Evolutionary conservation across 2,888 invertebrate genomes (phyloP).

Genomic region (Zaprionus bogoriensis): DNA sequence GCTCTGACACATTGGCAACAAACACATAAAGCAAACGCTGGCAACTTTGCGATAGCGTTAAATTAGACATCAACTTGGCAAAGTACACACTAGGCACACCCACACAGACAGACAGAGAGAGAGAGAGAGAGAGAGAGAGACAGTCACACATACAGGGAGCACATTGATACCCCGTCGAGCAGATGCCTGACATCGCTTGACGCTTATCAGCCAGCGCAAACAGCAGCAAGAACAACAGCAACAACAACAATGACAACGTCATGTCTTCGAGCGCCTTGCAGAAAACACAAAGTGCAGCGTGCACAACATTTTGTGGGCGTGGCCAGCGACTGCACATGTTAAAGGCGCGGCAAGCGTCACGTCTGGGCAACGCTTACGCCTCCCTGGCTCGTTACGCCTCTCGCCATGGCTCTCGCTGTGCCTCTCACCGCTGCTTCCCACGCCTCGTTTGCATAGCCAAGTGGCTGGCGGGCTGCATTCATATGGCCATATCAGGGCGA

Average conservation of each 20-base stretch:
- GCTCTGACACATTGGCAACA: conserved; percentile 68
- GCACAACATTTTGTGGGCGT: conserved; percentile 65
- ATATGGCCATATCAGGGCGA: conserved; percentile 68
- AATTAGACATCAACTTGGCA: conserved; percentile 73
- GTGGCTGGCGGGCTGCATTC: conserved; percentile 60
- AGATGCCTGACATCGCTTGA: conserved; percentile 43
- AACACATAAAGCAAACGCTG: conserved; percentile 52
- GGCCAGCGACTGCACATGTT: conserved; percentile 45
- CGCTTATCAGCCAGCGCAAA: conserved; percentile 54
- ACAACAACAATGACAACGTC: conserved; percentile 31
- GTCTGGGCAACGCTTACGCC: conserved; percentile 49
- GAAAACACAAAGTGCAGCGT: conserved; percentile 63
- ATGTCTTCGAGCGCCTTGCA: conserved; percentile 61
- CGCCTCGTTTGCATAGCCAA: conserved; percentile 69
- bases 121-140: too few relatives aligned
- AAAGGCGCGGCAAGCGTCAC: conserved; percentile 45
- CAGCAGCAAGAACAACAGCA: conserved; percentile 5
- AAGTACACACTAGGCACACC: conserved; percentile 40
- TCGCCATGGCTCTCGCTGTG: too few relatives aligned
- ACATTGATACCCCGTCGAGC: conserved; percentile 56
- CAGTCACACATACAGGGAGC: conserved; percentile 12
- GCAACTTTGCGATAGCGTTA: conserved; percentile 73
- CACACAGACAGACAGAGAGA: conserved; percentile 1
- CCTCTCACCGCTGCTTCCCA: conserved; percentile 22
- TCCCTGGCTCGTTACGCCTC: conserved; percentile 26